These are phyloP conservation scores for Cladopsammia gracilis DNA, from an alignment of 64 coral and sea anemone genomes.

Conservation along the genomic window DNA sequence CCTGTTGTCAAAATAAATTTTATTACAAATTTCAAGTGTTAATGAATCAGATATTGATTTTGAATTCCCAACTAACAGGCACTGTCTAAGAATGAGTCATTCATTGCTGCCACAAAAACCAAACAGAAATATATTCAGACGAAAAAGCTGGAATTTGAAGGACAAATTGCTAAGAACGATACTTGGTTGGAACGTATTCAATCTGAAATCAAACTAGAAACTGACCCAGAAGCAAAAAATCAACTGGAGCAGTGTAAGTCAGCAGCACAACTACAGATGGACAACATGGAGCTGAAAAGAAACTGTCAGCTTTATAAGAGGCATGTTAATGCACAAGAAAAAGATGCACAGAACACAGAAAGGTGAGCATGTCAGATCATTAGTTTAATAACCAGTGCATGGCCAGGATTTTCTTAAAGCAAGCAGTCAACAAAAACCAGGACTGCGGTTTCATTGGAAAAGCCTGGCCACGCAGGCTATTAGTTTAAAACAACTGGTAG, in stretches of 20 bases:
- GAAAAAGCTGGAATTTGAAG: conserved; percentile 53
- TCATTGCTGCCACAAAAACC: conserved; percentile 59
- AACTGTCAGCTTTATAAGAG: conserved; percentile 87
- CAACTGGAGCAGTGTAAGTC: conserved; percentile 51
- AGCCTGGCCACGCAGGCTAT: too few relatives aligned
- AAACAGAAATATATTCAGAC: conserved; percentile 70
- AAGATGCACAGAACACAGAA: conserved; percentile 76
- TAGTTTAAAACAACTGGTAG: too few relatives aligned
- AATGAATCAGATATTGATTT: not conserved
- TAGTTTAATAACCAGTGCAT: too few relatives aligned
- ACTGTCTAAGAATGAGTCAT: conserved; percentile 58
- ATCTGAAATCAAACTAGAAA: conserved; percentile 62
- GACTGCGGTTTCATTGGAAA: too few relatives aligned
- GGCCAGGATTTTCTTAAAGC: too few relatives aligned
- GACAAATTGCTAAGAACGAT: conserved; percentile 60
- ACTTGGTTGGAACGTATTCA: conserved; percentile 70
- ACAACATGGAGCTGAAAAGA: conserved; percentile 57
- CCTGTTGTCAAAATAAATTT: too few relatives aligned
- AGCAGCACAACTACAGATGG: conserved; percentile 31
- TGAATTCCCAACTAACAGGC: not conserved
- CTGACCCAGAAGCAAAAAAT: conserved; percentile 28
- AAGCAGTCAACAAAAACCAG: too few relatives aligned
- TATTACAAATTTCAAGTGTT: too few relatives aligned
- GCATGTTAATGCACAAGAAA: conserved; percentile 71
- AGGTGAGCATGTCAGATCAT: conserved; percentile 9